Conservation (phyloP, 2,797 vertebrate species). For the Ibycter americanus region DNA sequence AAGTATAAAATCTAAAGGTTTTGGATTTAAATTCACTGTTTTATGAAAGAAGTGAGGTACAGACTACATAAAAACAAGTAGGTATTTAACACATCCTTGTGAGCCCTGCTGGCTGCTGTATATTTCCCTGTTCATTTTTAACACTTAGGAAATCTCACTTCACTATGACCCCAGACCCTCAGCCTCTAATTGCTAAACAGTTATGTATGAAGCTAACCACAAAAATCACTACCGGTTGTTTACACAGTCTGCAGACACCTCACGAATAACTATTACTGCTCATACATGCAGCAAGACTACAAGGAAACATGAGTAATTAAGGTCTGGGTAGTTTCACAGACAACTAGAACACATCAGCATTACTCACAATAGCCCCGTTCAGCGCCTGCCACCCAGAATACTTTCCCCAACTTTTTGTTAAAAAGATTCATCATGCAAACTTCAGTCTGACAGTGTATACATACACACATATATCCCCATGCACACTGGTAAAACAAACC, state of each 20-base stretch:
- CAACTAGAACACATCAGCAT: rapidly evolving
- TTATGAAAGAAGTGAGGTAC: neutral
- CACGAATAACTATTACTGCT: neutral
- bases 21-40: neutral
- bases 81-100: neutral
- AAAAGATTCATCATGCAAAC: neutral
- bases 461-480: neutral
- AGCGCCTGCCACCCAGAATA: neutral
- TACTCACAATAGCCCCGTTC: neutral
- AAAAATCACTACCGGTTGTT: conserved; percentile 7
- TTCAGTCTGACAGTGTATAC: neutral
- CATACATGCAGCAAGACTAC: neutral
- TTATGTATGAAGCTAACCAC: neutral
- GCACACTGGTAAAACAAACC: neutral
- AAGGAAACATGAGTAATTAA: conserved; percentile 22
- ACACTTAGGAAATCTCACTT: neutral
- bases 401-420: neutral
- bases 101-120: neutral
- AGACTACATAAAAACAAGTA: neutral
- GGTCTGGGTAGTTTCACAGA: neutral
- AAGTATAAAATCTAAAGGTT: neutral
- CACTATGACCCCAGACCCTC: neutral
- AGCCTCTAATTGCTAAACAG: neutral
- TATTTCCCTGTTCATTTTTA: neutral
- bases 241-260: neutral